Evolutionary conservation across 1,140 invertebrate genomes (phyloP).

Genomic region (Bombus breviceps): DNA sequence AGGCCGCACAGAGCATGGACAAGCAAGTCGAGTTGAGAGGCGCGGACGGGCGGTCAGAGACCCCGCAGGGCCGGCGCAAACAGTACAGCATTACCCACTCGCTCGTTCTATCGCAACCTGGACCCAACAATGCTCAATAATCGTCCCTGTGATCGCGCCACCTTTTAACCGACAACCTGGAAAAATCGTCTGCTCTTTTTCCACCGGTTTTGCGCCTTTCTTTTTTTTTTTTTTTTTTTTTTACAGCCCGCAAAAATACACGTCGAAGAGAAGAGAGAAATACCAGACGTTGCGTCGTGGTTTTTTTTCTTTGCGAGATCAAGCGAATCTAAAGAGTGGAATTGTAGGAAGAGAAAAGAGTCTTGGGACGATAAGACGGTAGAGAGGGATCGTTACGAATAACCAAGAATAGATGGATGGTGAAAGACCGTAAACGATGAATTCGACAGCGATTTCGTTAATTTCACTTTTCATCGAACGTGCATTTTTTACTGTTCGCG

Average conservation of each 20-base stretch:
- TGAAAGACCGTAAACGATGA: neutral
- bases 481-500: conserved; percentile 22
- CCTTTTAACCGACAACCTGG: conserved; percentile 60
- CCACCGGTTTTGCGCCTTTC: neutral
- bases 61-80: conserved; percentile 82
- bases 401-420: neutral
- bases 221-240: conserved; percentile 16
- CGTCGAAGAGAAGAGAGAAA: neutral
- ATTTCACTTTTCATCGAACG: conserved; percentile 45
- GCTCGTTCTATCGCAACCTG: conserved; percentile 80
- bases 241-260: neutral
- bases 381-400: neutral
- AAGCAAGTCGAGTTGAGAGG: conserved; percentile 81
- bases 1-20: conserved; percentile 73
- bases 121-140: conserved; percentile 80
- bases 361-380: neutral
- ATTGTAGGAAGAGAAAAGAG: neutral
- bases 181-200: conserved; percentile 56
- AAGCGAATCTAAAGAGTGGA: neutral
- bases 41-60: conserved; percentile 83
- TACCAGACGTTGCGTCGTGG: neutral
- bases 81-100: conserved; percentile 82
- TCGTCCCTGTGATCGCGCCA: conserved; percentile 64
- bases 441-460: conserved; percentile 28
- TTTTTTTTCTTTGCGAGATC: neutral